Evolutionary conservation across 2,797 vertebrate genomes (phyloP).

Genomic region (Cercopithecus hamlyni): DNA sequence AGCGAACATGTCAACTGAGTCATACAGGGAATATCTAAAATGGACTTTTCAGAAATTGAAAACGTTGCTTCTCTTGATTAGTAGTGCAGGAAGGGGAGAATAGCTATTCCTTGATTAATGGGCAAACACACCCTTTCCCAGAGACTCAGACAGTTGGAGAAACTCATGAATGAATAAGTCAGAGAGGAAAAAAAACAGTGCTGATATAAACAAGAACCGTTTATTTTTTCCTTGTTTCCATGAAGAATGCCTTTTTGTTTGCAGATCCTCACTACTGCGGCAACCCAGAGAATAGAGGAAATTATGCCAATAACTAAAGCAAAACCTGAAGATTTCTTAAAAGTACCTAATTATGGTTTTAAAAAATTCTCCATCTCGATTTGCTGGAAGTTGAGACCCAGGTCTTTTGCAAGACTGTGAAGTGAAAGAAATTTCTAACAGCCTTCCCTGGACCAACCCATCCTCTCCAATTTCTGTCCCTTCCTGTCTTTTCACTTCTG

Average conservation of each 20-base stretch:
- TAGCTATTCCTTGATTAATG: neutral
- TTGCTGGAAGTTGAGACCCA: conserved; percentile 5
- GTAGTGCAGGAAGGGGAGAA: neutral
- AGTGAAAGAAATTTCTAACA: neutral
- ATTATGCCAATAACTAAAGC: neutral
- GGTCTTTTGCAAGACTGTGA: neutral
- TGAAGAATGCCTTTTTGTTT: neutral
- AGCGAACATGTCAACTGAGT: conserved; percentile 32
- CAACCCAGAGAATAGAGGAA: neutral
- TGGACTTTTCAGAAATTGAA: conserved; percentile 50
- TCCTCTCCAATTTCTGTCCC: too few relatives aligned
- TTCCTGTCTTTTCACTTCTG: neutral
- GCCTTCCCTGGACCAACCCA: neutral
- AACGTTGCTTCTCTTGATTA: conserved; percentile 16
- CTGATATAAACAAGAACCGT: neutral
- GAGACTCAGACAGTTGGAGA: neutral
- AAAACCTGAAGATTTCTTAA: conserved; percentile 4
- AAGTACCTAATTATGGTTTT: neutral
- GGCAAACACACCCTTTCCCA: neutral
- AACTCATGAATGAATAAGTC: neutral
- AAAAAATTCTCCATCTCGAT: neutral
- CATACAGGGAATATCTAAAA: conserved; percentile 36
- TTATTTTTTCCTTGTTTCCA: neutral
- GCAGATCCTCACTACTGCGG: neutral
- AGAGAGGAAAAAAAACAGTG: neutral